These are phyloP conservation scores for Pundamilia nyererei DNA, from an alignment of 2,113 vertebrate genomes.

Conservation along the genomic window DNA sequence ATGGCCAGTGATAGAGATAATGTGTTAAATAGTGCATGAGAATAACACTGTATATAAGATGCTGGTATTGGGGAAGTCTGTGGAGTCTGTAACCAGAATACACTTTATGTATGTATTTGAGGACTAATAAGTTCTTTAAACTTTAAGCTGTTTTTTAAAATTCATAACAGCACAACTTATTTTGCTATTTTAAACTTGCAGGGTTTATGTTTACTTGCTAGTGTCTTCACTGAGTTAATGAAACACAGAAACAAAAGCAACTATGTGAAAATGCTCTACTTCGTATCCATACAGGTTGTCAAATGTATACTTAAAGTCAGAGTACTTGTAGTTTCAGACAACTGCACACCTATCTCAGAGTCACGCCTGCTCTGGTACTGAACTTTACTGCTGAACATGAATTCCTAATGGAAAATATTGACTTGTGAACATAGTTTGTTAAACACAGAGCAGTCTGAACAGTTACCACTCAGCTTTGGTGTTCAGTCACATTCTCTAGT, in stretches of 20 bases:
- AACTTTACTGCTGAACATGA: neutral
- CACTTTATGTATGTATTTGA: neutral
- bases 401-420: neutral
- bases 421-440: neutral
- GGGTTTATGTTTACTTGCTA: neutral
- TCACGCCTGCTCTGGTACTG: neutral
- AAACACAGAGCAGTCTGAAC: neutral
- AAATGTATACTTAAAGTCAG: neutral
- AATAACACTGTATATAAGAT: neutral
- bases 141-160: neutral
- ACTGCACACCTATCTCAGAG: neutral
- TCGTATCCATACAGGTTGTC: neutral
- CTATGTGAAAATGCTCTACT: neutral
- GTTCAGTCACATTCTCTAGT: neutral
- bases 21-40: neutral
- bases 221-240: neutral
- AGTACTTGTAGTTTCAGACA: neutral
- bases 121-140: neutral
- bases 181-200: neutral
- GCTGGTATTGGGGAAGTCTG: neutral
- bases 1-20: neutral
- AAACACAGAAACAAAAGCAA: neutral
- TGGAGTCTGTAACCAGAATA: neutral
- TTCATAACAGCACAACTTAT: neutral
- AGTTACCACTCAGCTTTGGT: neutral